Evolutionary conservation across 53 echinoderm and acorn worm genomes (phyloP).

Genomic region (Echinarachnius parma): DNA sequence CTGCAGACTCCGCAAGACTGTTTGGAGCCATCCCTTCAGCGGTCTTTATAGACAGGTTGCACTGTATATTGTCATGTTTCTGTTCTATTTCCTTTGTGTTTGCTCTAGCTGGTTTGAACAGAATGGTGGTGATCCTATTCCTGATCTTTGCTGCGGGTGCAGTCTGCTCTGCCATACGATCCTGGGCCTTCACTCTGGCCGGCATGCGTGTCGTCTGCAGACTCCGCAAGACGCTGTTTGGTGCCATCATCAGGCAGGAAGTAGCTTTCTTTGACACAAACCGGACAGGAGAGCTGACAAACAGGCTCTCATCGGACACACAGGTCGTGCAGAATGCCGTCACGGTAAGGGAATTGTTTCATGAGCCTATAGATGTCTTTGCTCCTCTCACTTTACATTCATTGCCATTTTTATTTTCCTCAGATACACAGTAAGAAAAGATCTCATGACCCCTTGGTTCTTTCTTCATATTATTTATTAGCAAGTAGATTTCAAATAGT

Average conservation of each 20-base stretch:
- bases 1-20: constrained; percentile 71
- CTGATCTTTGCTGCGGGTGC: constrained; percentile 62
- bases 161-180: constrained; percentile 71
- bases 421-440: too few species aligned
- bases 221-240: constrained; percentile 67
- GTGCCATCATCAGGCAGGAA: constrained; percentile 82
- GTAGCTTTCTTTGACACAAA: constrained; percentile 92
- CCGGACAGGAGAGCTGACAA: constrained; percentile 90
- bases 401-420: not conserved
- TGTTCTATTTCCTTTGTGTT: too few species aligned
- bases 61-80: too few species aligned
- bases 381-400: not conserved
- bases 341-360: constrained; percentile 68
- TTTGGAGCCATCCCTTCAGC: too few species aligned
- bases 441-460: too few species aligned
- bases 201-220: constrained; percentile 89
- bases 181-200: constrained; percentile 88
- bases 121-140: constrained; percentile 56
- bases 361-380: too few species aligned
- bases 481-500: too few species aligned
- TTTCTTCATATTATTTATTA: too few species aligned
- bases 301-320: constrained; percentile 85
- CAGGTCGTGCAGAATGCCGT: constrained; percentile 96
- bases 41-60: too few species aligned
- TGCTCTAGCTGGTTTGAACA: constrained; percentile 58